Evolutionary conservation across 2,113 vertebrate species (phyloP).

Genomic region (Castor canadensis): DNA sequence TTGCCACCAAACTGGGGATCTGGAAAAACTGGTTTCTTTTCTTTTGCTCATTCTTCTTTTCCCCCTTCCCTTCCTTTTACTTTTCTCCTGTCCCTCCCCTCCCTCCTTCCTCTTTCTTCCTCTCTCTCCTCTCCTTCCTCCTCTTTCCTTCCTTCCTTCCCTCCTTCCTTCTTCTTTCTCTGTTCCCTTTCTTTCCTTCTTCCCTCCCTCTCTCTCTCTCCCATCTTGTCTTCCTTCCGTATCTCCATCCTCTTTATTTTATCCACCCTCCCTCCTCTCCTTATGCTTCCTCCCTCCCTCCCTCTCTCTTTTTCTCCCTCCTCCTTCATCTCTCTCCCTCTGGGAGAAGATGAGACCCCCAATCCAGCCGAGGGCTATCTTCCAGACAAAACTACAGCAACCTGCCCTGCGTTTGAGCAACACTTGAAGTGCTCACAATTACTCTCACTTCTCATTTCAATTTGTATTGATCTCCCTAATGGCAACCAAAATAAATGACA

Average conservation of each 20-base stretch:
- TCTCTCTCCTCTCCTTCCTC: fast-evolving
- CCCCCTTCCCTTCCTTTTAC: neutral
- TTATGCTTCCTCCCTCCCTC: fast-evolving
- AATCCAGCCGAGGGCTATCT: neutral
- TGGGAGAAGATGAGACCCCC: neutral
- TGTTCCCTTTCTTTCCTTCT: fast-evolving
- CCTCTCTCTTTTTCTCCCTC: no score
- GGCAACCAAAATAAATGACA: constrained; percentile 80
- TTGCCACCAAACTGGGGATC: neutral
- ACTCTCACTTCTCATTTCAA: constrained; percentile 76
- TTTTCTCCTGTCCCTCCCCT: neutral
- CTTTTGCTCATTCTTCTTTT: fast-evolving
- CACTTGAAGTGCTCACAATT: constrained; percentile 65
- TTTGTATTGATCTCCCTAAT: constrained; percentile 80
- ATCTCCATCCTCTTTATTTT: constrained; percentile 89
- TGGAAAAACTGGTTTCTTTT: neutral
- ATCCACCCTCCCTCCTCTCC: no score
- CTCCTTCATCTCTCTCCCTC: neutral
- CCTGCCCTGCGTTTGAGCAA: constrained; percentile 59
- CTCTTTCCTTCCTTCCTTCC: fast-evolving
- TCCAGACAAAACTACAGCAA: constrained; percentile 30
- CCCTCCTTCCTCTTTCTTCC: neutral
- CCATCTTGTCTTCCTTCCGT: constrained; percentile 63
- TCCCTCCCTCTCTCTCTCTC: fast-evolving
- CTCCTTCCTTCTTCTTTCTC: constrained; percentile 81